These are phyloP conservation scores for Magallana gigas DNA, from an alignment of 1,140 invertebrate species.

Conservation along the genomic window DNA sequence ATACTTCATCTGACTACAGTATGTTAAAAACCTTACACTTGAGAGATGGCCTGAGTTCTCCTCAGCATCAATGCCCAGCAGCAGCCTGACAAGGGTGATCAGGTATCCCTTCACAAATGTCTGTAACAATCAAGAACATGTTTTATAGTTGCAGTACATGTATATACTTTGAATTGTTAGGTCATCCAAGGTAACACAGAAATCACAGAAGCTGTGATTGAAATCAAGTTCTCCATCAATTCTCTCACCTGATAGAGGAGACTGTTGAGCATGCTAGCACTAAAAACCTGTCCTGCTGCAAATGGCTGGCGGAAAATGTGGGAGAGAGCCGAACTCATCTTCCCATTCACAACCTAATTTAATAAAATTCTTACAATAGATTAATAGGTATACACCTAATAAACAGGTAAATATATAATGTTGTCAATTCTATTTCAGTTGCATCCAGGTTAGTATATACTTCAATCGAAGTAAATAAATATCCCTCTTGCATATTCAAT, in stretches of 20 bases:
- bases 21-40: constrained; percentile 65
- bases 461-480: too few relatives aligned
- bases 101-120: constrained; percentile 76
- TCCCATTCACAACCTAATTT: constrained; percentile 93
- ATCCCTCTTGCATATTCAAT: too few relatives aligned
- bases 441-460: too few relatives aligned
- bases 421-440: too few relatives aligned
- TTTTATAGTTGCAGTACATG: too few relatives aligned
- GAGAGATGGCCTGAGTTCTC: constrained; percentile 75
- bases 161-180: too few relatives aligned
- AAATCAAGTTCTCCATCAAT: too few relatives aligned
- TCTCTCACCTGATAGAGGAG: constrained; percentile 80
- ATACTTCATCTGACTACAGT: background rate
- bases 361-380: too few relatives aligned
- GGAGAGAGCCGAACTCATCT: constrained; percentile 95
- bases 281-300: constrained; percentile 97
- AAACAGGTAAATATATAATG: too few relatives aligned
- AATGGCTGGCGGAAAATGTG: constrained; percentile 99
- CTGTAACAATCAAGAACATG: constrained; percentile 58
- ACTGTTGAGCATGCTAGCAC: constrained; percentile 85
- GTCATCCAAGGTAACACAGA: too few relatives aligned
- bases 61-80: constrained; percentile 75
- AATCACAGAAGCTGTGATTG: too few relatives aligned
- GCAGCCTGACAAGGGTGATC: constrained; percentile 72
- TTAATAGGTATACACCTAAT: too few relatives aligned